Evolutionary conservation across 2,888 invertebrate genomes (phyloP).

Genomic region (Eupeodes latifasciatus): DNA sequence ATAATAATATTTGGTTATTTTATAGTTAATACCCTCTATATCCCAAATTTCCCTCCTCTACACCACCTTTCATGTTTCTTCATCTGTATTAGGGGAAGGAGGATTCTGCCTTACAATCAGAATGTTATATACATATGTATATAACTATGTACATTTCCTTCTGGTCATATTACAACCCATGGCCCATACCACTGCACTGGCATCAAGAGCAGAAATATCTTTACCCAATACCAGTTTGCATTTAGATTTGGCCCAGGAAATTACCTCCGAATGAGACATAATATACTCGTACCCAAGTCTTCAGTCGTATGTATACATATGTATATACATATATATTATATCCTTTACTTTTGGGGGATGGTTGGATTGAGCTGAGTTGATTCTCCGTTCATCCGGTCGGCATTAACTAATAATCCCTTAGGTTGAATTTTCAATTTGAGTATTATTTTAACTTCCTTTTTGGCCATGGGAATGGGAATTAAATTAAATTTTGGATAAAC

Average conservation of each 20-base stretch:
- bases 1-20: conserved; percentile 38
- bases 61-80: not conserved
- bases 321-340: no score
- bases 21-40: not conserved
- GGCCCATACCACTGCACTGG: not conserved
- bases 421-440: conserved; percentile 72
- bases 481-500: conserved; percentile 70
- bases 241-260: conserved; percentile 42
- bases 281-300: not conserved
- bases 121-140: not conserved
- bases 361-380: no score
- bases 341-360: conserved; percentile 5
- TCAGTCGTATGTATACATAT: no score
- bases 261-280: conserved; percentile 34
- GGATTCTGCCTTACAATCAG: not conserved
- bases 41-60: not conserved
- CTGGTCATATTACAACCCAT: not conserved
- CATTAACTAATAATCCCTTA: conserved; percentile 74
- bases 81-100: not conserved
- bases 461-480: conserved; percentile 51
- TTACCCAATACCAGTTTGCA: conserved; percentile 16
- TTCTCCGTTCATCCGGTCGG: conserved; percentile 62
- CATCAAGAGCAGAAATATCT: not conserved
- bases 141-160: conserved; percentile 6
- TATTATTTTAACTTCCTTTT: conserved; percentile 71